Percentiles rank a stretch among this genome's conserved stretches.
phyloP scores from a whole-genome alignment of 2,888 invertebrate species.

The Sinentomon sp. region DNA sequence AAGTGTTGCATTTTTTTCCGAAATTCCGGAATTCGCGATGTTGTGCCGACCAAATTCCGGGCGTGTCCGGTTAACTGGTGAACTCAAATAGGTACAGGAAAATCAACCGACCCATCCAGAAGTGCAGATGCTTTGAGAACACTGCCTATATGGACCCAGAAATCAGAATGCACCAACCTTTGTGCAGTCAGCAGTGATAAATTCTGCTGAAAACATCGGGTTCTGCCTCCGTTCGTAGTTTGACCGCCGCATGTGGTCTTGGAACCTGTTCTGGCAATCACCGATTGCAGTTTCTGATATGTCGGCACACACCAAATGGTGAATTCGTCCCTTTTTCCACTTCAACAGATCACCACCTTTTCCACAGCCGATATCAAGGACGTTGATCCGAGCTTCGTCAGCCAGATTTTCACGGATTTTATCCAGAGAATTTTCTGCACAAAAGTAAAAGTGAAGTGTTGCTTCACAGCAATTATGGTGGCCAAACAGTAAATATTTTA shows the following conservation, averaged over 20 bases:
- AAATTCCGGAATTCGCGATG: too few species aligned
- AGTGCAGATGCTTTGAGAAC: too few species aligned
- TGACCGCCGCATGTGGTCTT: conserved; percentile 9
- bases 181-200: conserved; percentile 76
- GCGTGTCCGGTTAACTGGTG: too few species aligned
- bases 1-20: too few species aligned
- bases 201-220: conserved; percentile 48
- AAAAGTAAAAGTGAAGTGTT: too few species aligned
- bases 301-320: conserved; percentile 65
- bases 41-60: too few species aligned
- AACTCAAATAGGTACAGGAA: too few species aligned
- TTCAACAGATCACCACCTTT: conserved; percentile 97
- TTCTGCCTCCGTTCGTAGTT: conserved; percentile 20
- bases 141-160: too few species aligned
- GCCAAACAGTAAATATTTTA: conserved; percentile 5
- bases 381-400: too few species aligned
- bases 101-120: too few species aligned
- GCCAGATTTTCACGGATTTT: conserved; percentile 35
- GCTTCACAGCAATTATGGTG: too few species aligned
- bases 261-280: conserved; percentile 33
- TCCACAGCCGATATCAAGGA: conserved; percentile 86
- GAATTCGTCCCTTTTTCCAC: conserved; percentile 59
- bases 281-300: conserved; percentile 77
- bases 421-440: conserved; percentile 27
- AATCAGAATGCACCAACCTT: conserved; percentile 30